phyloP scores from a whole-genome alignment of 2,888 invertebrate genomes.

The Scaptomyza cyrtandrae region DNA sequence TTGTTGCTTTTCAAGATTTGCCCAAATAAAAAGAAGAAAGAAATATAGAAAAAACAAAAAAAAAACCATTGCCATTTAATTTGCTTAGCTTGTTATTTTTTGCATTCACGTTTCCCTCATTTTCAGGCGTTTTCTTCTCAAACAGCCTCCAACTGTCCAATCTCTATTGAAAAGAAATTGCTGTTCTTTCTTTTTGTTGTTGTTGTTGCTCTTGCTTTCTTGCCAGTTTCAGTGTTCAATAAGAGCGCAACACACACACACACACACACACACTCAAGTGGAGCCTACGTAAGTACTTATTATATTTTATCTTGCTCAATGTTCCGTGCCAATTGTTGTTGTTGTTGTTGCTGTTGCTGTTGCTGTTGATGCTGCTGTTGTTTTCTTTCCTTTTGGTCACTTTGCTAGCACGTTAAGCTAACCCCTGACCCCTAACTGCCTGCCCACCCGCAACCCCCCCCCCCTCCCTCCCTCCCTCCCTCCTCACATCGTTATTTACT shows the following conservation, averaged over 20 bases:
- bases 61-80: conserved; percentile 37
- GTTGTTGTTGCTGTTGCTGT: conserved; percentile 12
- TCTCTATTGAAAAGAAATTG: conserved; percentile 39
- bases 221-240: conserved; percentile 32
- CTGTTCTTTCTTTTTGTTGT: conserved; percentile 8
- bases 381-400: conserved; percentile 30
- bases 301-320: conserved; percentile 75
- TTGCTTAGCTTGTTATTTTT: conserved; percentile 36
- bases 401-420: conserved; percentile 37
- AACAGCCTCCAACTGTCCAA: background rate
- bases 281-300: conserved; percentile 53
- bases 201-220: conserved; percentile 3
- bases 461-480: background rate
- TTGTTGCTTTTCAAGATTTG: conserved; percentile 7
- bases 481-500: conserved; percentile 8
- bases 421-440: background rate
- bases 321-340: conserved; percentile 52
- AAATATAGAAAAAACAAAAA: background rate
- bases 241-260: conserved; percentile 11
- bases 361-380: conserved; percentile 3
- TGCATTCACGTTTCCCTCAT: conserved; percentile 3
- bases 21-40: background rate
- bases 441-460: background rate
- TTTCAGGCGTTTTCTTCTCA: conserved; percentile 6
- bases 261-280: background rate